A percentile compares a stretch with the other conserved stretches of the same genome.
Conservation (phyloP, 2,113 vertebrate genomes). For the Climacteris rufus region DNA sequence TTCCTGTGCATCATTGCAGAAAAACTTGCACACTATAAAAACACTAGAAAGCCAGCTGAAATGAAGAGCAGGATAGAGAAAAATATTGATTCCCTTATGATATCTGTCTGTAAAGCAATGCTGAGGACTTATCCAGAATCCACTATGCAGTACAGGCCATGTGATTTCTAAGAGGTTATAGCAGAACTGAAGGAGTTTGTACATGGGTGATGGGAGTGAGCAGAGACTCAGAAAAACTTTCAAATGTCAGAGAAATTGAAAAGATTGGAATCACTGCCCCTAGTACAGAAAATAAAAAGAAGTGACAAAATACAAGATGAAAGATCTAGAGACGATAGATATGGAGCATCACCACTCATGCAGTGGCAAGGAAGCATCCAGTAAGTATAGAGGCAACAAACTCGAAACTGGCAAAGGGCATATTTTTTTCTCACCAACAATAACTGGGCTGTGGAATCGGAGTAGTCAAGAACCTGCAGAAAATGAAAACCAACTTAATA, state of each 20-base stretch:
- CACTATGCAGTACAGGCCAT: fast-evolving
- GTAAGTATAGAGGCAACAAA: background rate
- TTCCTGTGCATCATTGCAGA: background rate
- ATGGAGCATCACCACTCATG: background rate
- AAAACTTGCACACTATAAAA: background rate
- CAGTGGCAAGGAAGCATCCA: background rate
- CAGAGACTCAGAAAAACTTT: background rate
- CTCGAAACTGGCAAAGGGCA: background rate
- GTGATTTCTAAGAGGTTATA: background rate
- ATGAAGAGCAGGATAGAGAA: background rate
- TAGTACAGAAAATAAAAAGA: background rate
- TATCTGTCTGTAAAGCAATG: background rate
- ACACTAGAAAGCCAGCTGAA: background rate
- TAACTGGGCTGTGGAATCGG: background rate
- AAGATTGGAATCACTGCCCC: background rate
- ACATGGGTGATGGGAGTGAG: background rate
- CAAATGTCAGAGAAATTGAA: background rate
- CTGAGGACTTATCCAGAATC: background rate
- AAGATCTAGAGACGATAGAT: background rate
- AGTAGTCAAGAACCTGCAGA: background rate
- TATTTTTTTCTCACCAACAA: background rate
- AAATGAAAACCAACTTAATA: background rate
- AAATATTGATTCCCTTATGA: background rate
- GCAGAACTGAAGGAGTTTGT: background rate
- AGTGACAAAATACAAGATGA: background rate